phyloP scores from a whole-genome alignment of 2,113 vertebrate genomes.

The Sciurus niger region DNA sequence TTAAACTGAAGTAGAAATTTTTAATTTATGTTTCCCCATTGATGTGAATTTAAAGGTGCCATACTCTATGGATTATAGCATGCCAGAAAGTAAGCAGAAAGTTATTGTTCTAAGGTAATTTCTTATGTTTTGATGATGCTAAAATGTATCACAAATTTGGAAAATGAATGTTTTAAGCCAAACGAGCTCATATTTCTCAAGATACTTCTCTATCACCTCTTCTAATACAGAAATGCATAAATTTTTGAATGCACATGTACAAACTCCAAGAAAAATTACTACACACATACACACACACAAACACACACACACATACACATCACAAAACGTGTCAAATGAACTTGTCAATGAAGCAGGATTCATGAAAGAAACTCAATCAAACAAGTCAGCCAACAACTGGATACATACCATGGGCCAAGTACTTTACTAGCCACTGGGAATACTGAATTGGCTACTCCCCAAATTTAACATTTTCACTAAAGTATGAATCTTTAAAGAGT shows the following conservation, averaged over 20 bases:
- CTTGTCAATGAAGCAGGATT: not conserved
- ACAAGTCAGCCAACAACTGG: not conserved
- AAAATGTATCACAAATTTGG: conserved; percentile 57
- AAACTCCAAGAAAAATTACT: not conserved
- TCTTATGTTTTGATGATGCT: conserved; percentile 13
- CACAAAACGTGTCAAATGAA: not conserved
- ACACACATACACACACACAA: not conserved
- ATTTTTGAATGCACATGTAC: conserved; percentile 31
- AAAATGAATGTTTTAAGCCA: conserved; percentile 6
- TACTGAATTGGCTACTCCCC: not conserved
- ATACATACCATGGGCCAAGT: not conserved
- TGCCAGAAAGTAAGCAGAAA: conserved; percentile 36
- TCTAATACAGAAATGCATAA: not conserved
- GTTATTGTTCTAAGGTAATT: conserved; percentile 8
- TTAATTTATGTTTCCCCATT: conserved; percentile 22
- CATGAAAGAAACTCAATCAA: not conserved
- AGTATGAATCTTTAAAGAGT: not conserved
- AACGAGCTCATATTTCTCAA: conserved; percentile 27
- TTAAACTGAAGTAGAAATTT: conserved; percentile 35
- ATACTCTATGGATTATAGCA: not conserved
- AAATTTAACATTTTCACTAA: conserved; percentile 35
- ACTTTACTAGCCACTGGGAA: not conserved
- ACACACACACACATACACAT: not conserved
- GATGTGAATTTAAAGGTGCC: not conserved
- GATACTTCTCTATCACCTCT: conserved; percentile 18